Base-by-base conservation (phyloP, 2,888 invertebrate species). In the Lasioglossum oenotherae region DNA sequence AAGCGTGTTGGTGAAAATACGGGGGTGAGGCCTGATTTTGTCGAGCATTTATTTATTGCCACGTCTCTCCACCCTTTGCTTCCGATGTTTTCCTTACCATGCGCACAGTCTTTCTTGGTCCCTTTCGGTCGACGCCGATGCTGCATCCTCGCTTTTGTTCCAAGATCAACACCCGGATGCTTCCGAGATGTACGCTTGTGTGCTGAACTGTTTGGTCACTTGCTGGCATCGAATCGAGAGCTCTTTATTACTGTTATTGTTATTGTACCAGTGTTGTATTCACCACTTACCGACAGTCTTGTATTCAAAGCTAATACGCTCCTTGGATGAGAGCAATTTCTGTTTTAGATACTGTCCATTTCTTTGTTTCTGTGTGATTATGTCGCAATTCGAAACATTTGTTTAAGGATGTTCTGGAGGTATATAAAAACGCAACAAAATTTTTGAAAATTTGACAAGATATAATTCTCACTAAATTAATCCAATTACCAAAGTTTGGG, bases 11-110 rank as follows among this genome's bases (percentile, higher is more conserved):
- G 69, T 69, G 69, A 60, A 35, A 49, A 35, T 19, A 19, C 49
- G 77, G 74, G 60, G 74, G 78, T 74, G 57, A 31, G 44, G 71
- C 53, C 71, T 41, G 84, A 84, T 84, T 85, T 85, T 72, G 46
- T 79, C 76, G 49, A 57, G 74, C 75, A 83, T 78, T 84, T 84
- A 75, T 83, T 83, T 82, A 78, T 78, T 41, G 41, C 16, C 16
- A 23, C 49, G 31, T 19, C 14, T 12, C 41, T 12, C 71, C 27
- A 31, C 38, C 23, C 16, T 35, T 60, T 31, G n/a, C 60, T 64
- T 64, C 41, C 53, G 67, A 69, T 23, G 53, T 19, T 57, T 74
- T 38, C 64, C 27, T 44, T 31, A 75, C n/a, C 19, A 38, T 4
- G 49, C 35, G 49, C 4, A 49, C 73, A n/a, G 23, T 67, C 31